Percentiles rank a stretch among this genome's conserved stretches.
Conservation (phyloP, 2,888 invertebrate species). For the Lucinisca nassula region DNA sequence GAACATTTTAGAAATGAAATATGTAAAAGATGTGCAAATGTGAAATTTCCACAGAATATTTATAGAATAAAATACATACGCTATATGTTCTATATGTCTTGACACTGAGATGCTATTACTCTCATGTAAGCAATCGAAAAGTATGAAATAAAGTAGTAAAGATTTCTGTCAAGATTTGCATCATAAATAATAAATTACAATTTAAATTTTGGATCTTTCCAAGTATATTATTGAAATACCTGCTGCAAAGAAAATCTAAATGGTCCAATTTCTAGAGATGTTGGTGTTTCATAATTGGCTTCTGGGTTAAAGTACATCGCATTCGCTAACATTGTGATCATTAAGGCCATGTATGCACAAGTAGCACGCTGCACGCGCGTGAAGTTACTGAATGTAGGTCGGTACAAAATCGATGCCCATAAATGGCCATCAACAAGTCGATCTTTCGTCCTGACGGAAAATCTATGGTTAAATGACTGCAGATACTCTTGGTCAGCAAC, state of each 20-base stretch:
- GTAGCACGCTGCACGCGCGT: constrained; percentile 62
- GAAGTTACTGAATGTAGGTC: constrained; percentile 66
- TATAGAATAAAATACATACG: too few relatives aligned
- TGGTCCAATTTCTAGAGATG: constrained; percentile 53
- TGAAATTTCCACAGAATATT: too few relatives aligned
- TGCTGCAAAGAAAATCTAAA: constrained; percentile 52
- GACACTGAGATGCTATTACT: too few relatives aligned
- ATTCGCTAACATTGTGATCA: constrained; percentile 67
- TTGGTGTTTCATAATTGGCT: constrained; percentile 53
- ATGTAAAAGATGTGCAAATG: too few relatives aligned
- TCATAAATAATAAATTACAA: too few relatives aligned
- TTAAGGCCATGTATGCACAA: constrained; percentile 51
- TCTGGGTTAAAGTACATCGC: constrained; percentile 62
- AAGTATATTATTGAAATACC: constrained; percentile 29
- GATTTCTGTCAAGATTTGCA: too few relatives aligned
- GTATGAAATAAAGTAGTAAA: too few relatives aligned
- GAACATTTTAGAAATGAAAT: too few relatives aligned
- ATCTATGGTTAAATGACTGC: constrained; percentile 57
- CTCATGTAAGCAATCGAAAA: too few relatives aligned
- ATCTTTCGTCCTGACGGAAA: constrained; percentile 53
- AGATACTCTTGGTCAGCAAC: constrained; percentile 58
- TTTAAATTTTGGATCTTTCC: too few relatives aligned
- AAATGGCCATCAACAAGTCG: constrained; percentile 60
- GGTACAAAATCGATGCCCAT: constrained; percentile 61
- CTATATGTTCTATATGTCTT: too few relatives aligned